These are phyloP conservation scores for Casuarius casuarius DNA, from an alignment of 2,113 vertebrate species.

Conservation along the genomic window DNA sequence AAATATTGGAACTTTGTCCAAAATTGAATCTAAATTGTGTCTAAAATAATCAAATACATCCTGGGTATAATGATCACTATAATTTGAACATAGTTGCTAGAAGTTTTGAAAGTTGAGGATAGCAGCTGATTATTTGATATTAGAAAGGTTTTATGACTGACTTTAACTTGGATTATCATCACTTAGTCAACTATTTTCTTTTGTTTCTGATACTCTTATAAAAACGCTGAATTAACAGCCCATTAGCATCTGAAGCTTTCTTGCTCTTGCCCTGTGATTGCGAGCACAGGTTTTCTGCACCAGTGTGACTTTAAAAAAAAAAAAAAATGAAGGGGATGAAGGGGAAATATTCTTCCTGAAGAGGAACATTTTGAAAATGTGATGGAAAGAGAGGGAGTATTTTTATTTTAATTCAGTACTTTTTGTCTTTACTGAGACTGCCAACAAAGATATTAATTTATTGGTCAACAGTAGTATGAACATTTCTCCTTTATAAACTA, in stretches of 20 bases:
- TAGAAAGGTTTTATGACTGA: neutral
- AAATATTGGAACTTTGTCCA: neutral
- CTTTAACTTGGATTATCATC: neutral
- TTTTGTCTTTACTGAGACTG: neutral
- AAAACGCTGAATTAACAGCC: constrained; percentile 12
- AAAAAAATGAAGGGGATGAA: no score
- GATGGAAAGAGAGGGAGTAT: neutral
- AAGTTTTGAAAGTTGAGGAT: neutral
- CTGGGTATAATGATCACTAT: neutral
- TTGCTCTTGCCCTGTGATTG: neutral
- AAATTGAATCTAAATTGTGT: neutral
- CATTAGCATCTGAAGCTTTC: neutral
- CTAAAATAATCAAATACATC: neutral
- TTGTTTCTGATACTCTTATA: neutral
- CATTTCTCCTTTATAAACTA: neutral
- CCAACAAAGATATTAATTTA: neutral
- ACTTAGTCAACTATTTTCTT: constrained; percentile 2
- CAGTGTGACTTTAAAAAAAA: neutral
- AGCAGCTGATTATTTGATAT: neutral
- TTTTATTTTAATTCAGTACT: neutral
- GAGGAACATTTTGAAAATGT: neutral
- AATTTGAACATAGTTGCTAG: neutral
- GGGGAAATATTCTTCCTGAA: neutral
- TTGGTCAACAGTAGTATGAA: neutral
- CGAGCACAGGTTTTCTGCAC: neutral